phyloP scores from a whole-genome alignment of 2,888 invertebrate genomes.

The Coenonympha glycerion region DNA sequence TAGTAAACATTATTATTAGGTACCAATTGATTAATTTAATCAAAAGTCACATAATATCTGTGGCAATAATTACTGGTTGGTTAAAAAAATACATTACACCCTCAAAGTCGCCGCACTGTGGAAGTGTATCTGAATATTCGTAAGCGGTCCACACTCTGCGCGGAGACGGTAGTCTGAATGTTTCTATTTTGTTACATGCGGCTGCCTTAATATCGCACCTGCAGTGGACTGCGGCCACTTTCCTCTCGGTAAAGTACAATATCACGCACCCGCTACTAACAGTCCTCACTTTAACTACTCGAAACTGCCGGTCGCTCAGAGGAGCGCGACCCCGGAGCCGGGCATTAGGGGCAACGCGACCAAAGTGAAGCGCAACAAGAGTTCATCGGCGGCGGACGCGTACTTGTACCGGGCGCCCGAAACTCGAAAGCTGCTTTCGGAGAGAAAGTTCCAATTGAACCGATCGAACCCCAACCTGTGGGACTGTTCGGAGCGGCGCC shows the following conservation, averaged over 20 bases:
- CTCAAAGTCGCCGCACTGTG: constrained; percentile 12
- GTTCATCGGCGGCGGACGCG: constrained; percentile 67
- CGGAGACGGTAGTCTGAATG: constrained; percentile 47
- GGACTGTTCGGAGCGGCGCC: constrained; percentile 54
- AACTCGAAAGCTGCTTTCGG: constrained; percentile 54
- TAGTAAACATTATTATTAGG: constrained; percentile 1
- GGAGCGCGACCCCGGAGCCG: constrained; percentile 58
- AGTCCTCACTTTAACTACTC: constrained; percentile 62
- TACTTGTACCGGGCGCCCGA: constrained; percentile 56
- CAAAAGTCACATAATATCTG: constrained; percentile 5
- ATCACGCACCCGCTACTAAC: constrained; percentile 79
- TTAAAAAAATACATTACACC: constrained; percentile 4
- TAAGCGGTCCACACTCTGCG: constrained; percentile 6
- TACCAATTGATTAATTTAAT: neutral
- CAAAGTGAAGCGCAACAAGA: constrained; percentile 70
- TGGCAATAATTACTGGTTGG: constrained; percentile 10
- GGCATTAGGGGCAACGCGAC: constrained; percentile 49
- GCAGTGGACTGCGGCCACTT: constrained; percentile 80
- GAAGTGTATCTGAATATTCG: constrained; percentile 3
- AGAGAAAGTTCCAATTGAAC: constrained; percentile 62
- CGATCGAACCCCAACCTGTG: constrained; percentile 69
- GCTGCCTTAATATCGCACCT: constrained; percentile 75
- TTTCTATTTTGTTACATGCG: constrained; percentile 77
- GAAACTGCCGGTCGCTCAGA: constrained; percentile 53
- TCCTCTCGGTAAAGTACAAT: constrained; percentile 82